Base-by-base conservation (phyloP, 2,888 invertebrate species). In the Cheilosia vulpina region DNA sequence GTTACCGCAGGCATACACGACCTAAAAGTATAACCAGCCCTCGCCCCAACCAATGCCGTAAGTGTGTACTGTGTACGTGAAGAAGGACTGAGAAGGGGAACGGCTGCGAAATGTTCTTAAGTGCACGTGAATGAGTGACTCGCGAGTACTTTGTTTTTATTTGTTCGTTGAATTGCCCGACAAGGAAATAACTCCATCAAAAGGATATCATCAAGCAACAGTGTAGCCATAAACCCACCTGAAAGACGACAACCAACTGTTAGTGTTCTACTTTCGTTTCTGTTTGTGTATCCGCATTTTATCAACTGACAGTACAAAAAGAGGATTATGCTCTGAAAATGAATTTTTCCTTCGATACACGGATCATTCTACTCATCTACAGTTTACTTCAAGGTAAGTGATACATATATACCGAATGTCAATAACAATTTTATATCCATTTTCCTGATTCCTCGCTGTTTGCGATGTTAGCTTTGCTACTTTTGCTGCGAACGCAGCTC, bases 261-360 rank as follows among this genome's bases (percentile, higher is more conserved):
- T 53, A 17, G 38, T 66, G 41, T 17, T 53, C 53, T 43, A 52
- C 15, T 53, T 38, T 9, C 5, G 45, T 31, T 76, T 50, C 41
- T 60, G 71, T 55, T 47, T 72, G 62, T 62, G 55, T 65, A 55
- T 34, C 58, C 80, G 75, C 87, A 75, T 75, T 73, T 73, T 84
- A 76, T 84, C 83, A 84, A 72, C 66, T 72, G 68, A 66, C 80
- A 65, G 75, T 80, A 87, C 87, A 87, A 87, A 87, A 88, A 87
- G 87, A 83, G 88, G 90, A 92, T 91, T 90, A 91, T 91, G 91
- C 89, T 89, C 88, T 89, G 89, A 91, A 91, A 90, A 92, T 92
- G 92, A 91, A 90, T 90, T 89, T 90, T 88, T 88, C 89, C 88
- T 90, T 89, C 88, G 90, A 90, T 89, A 90, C 90, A 88, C 89